Conservation (phyloP, 2,113 vertebrate species). For the Oreotrochilus melanogaster region DNA sequence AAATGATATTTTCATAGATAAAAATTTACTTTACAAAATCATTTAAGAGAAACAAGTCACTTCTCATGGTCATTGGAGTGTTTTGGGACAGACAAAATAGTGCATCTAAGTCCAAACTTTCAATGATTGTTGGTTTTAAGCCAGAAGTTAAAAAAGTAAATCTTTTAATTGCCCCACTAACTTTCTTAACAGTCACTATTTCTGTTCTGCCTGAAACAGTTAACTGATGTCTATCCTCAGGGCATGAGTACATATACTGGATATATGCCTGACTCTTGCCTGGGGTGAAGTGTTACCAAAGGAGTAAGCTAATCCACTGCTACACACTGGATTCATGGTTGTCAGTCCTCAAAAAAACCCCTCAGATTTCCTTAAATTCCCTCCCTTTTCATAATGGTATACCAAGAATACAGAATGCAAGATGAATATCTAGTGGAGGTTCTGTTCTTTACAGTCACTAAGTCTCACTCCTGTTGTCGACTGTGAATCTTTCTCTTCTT, state of each 20-base stretch:
- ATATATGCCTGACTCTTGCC: neutral
- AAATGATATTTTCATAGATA: neutral
- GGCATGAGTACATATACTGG: neutral
- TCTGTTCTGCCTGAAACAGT: neutral
- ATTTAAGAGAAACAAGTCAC: neutral
- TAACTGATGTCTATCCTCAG: neutral
- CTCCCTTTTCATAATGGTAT: neutral
- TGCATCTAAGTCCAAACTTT: neutral
- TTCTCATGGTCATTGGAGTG: neutral
- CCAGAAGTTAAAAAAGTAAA: neutral
- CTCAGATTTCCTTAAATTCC: neutral
- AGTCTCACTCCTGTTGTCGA: neutral
- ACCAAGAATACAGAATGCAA: slow-evolving; percentile 22
- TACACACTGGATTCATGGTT: neutral
- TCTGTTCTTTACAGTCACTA: neutral
- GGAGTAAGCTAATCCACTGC: neutral
- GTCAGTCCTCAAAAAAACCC: neutral
- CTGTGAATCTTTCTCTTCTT: neutral
- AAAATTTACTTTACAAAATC: neutral
- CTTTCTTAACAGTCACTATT: neutral
- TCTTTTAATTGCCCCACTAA: neutral
- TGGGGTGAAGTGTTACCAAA: neutral
- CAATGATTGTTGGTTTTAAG: neutral
- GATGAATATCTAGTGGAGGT: neutral
- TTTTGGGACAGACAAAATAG: neutral